Conservation (phyloP, 2,797 vertebrate species). For the Oreochromis grahami region DNA sequence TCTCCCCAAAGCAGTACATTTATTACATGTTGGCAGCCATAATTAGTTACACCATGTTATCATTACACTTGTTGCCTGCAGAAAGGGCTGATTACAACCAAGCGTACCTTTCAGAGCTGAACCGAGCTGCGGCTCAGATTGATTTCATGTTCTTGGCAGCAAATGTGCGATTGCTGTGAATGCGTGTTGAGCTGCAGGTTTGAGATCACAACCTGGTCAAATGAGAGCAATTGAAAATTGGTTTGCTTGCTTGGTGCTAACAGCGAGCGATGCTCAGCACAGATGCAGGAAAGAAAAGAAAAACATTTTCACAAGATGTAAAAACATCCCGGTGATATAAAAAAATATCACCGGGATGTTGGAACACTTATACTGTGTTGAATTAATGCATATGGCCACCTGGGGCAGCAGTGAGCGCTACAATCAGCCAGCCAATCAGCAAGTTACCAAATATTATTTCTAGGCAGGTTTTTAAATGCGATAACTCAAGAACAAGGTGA, state of each 20-base stretch:
- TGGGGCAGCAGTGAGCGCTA: neutral
- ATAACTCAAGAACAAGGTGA: neutral
- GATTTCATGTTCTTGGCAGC: neutral
- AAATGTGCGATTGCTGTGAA: neutral
- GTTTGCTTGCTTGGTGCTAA: neutral
- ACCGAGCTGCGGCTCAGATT: neutral
- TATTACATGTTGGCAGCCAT: neutral
- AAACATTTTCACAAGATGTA: accelerated
- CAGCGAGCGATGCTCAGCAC: neutral
- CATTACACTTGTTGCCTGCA: neutral
- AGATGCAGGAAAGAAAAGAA: neutral
- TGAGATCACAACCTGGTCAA: neutral
- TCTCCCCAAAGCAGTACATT: neutral
- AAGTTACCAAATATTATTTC: neutral
- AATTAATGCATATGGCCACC: neutral
- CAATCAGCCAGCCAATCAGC: neutral
- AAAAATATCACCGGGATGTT: neutral
- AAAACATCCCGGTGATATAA: neutral
- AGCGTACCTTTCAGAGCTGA: neutral
- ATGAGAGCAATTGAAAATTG: neutral
- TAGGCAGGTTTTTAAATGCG: neutral
- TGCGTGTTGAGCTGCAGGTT: neutral
- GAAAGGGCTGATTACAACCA: neutral
- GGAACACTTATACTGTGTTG: neutral
- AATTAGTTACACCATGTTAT: neutral